These are phyloP conservation scores for Ridgeia piscesae DNA, from an alignment of 1,140 invertebrate genomes.

Conservation along the genomic window DNA sequence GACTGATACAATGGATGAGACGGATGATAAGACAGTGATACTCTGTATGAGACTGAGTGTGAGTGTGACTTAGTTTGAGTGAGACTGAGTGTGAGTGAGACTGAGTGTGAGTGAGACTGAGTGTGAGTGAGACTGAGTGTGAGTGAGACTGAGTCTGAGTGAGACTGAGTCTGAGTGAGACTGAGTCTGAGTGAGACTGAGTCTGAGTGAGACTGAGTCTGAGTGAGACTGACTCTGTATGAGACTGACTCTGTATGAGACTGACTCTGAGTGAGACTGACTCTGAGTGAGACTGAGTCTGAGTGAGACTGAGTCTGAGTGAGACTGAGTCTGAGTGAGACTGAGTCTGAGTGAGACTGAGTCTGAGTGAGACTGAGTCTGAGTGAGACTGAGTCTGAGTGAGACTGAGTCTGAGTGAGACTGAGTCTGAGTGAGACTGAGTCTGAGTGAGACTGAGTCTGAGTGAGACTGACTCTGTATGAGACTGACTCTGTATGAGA, in stretches of 20 bases:
- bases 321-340: background rate
- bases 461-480: too few species aligned
- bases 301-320: background rate
- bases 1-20: too few species aligned
- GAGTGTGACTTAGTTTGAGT: too few species aligned
- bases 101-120: too few species aligned
- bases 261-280: background rate
- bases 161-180: background rate
- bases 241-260: background rate
- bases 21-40: too few species aligned
- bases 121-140: too few species aligned
- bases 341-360: background rate
- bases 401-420: background rate
- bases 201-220: background rate
- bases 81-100: too few species aligned
- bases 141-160: background rate
- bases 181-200: background rate
- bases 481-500: background rate
- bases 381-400: background rate
- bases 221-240: background rate
- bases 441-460: background rate
- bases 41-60: too few species aligned
- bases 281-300: background rate
- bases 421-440: background rate
- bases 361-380: too few species aligned